Percentiles rank a stretch among this genome's conserved stretches.
phyloP scores from a whole-genome alignment of 2,797 vertebrate genomes.

The Phalanger gymnotis region DNA sequence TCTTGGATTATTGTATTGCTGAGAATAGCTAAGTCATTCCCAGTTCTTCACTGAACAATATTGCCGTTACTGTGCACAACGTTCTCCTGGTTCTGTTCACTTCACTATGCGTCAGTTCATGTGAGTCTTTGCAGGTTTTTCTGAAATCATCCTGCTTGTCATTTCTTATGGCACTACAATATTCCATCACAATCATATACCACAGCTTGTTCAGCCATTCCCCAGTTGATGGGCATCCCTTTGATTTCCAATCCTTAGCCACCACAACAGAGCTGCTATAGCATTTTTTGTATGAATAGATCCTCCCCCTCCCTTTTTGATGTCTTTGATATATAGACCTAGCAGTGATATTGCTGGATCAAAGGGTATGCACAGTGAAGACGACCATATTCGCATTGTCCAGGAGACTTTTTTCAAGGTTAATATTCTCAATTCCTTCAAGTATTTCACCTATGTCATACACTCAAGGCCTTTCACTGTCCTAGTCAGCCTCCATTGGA shows the following conservation, averaged over 20 bases:
- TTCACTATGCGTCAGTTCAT: not conserved
- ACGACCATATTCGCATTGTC: not conserved
- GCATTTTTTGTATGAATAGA: not conserved
- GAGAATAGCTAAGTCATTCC: not conserved
- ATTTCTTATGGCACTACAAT: not conserved
- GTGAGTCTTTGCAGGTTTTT: not conserved
- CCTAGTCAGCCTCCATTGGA: not conserved
- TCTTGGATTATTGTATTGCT: not conserved
- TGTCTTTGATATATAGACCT: not conserved
- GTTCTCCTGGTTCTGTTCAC: not conserved
- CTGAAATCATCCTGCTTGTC: not conserved
- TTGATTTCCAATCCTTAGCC: not conserved
- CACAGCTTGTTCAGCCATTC: not conserved
- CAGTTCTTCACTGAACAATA: not conserved
- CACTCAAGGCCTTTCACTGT: not conserved
- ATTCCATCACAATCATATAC: not conserved
- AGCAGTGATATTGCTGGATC: not conserved
- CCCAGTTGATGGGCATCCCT: not conserved
- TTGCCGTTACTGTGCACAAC: not conserved
- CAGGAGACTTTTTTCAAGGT: not conserved
- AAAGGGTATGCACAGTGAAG: not conserved
- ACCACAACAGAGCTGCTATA: not conserved
- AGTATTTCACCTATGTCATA: not conserved
- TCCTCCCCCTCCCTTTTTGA: not conserved
- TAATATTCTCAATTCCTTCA: not conserved